Base-by-base conservation (phyloP, 2,888 invertebrate genomes). In the Heteromyza rotundicornis region DNA sequence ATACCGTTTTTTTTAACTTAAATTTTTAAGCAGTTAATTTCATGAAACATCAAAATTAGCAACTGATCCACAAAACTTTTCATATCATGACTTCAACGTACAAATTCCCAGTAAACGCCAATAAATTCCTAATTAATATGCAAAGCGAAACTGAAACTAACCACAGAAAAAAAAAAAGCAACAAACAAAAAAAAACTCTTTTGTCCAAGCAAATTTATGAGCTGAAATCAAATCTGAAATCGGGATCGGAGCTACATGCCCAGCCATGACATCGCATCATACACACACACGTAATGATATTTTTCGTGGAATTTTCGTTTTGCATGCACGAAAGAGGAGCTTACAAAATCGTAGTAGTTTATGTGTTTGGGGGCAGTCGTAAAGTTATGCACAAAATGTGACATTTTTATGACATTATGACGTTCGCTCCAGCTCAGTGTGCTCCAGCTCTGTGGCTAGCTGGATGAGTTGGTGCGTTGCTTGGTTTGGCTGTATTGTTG, bases 341-440 rank as follows among this genome's bases (percentile, higher is more conserved):
- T 17, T n/a, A 53, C 27, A 35, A n/a, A 22, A 14, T 17, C 57
- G 59, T 59, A 58, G 62, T 76, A 73, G 77, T 79, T 80, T 79
- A 77, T 79, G 76, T n/a, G n/a, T 74, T 74, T 75, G 72, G 72
- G 70, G 72, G 73, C 74, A 73, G 72, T 79, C 79, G 77, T 80
- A 79, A 79, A 79, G 76, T 79, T 79, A 78, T 79, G 76, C 74
- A 79, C 79, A 78, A 75, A 78, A 80, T 79, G 79, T 80, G 80
- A 79, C 79, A 78, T 78, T 79, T 79, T 79, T 79, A 80, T 77
- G 80, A 78, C 80, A 79, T 76, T 76, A 75, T 78, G 80, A 79
- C 79, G 72, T 77, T 56, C 56, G 51, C 57, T 51, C 57, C n/a
- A n/a, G n/a, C n/a, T 19, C 55, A 20, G 35, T 47, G 27, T 40